phyloP scores from a whole-genome alignment of 2,113 vertebrate species.

The Canis aureus region DNA sequence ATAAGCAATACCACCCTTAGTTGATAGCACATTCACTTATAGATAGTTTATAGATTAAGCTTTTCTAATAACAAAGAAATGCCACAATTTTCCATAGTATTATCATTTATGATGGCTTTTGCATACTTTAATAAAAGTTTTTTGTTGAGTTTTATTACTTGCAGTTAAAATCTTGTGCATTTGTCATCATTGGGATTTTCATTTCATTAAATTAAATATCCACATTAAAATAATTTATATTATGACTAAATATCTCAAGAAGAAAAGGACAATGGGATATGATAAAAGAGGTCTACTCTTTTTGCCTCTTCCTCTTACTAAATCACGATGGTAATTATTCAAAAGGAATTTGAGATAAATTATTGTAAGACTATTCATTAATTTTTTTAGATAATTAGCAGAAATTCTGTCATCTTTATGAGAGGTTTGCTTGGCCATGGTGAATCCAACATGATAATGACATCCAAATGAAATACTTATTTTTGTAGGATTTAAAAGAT shows the following conservation, averaged over 20 bases:
- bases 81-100: neutral
- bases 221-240: constrained; percentile 68
- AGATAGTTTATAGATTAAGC: neutral
- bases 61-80: constrained; percentile 24
- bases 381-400: constrained; percentile 76
- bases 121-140: constrained; percentile 61
- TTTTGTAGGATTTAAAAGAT: constrained; percentile 75
- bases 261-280: constrained; percentile 57
- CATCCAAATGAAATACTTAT: constrained; percentile 71
- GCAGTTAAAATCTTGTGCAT: constrained; percentile 69
- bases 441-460: constrained; percentile 45
- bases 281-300: constrained; percentile 55
- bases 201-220: constrained; percentile 80
- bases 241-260: constrained; percentile 67
- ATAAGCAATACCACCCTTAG: neutral
- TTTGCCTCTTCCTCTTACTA: constrained; percentile 51
- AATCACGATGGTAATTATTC: constrained; percentile 69
- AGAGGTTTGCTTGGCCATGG: constrained; percentile 60
- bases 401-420: constrained; percentile 58
- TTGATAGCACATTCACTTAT: neutral
- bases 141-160: constrained; percentile 70
- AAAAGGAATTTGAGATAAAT: constrained; percentile 73
- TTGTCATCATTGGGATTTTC: constrained; percentile 67
- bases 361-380: constrained; percentile 67
- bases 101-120: constrained; percentile 48